Percentiles rank a stretch among this genome's conserved stretches.
Conservation (phyloP, 2,888 invertebrate genomes). For the Taphrorychus bicolor region DNA sequence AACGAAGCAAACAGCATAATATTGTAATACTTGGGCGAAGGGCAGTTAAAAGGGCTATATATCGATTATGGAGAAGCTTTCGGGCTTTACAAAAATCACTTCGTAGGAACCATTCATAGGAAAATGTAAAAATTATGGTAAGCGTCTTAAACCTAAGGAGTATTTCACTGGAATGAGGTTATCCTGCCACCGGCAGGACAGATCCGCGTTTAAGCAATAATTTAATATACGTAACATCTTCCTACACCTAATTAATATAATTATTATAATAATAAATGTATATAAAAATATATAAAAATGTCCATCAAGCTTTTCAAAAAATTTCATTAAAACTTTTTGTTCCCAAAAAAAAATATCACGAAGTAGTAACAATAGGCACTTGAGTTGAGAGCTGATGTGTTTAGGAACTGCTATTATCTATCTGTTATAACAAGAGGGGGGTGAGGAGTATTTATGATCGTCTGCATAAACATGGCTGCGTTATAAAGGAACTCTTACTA, state of each 20-base stretch:
- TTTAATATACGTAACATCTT: constrained; percentile 4
- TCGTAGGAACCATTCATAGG: constrained; percentile 39
- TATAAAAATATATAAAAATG: constrained; percentile 1
- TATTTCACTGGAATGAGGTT: constrained; percentile 17
- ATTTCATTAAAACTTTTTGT: no score
- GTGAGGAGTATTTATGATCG: no score
- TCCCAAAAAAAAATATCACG: constrained; percentile 8
- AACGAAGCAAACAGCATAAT: neutral
- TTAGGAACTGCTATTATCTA: no score
- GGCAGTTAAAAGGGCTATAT: neutral
- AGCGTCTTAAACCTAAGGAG: constrained; percentile 22
- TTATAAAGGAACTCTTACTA: neutral
- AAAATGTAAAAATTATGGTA: constrained; percentile 35
- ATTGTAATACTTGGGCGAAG: neutral
- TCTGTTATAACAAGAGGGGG: no score
- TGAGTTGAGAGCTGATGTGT: neutral
- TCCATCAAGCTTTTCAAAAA: neutral
- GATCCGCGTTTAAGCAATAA: neutral
- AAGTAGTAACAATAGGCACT: neutral
- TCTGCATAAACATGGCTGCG: neutral
- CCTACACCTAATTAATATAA: constrained; percentile 27
- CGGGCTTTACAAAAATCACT: constrained; percentile 20
- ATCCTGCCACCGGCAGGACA: neutral
- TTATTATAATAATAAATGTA: neutral
- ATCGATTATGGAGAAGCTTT: neutral